Conservation (phyloP, 2,797 vertebrate species). For the Myioborus miniatus region DNA sequence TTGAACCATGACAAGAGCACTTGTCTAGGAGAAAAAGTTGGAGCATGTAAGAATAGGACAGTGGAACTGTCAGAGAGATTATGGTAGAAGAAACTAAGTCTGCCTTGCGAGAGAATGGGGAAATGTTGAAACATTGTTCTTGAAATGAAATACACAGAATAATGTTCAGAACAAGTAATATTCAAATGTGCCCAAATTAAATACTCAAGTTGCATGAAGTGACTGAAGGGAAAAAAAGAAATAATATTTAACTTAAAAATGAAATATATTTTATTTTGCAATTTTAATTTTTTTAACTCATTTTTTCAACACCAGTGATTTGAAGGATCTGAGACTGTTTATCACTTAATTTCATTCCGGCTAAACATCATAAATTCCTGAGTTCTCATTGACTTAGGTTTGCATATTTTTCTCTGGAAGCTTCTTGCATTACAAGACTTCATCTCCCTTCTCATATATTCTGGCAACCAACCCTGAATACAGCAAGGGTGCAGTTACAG, state of each 20-base stretch:
- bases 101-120: background rate
- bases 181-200: background rate
- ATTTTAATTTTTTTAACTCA: background rate
- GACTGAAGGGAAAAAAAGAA: background rate
- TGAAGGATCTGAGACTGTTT: background rate
- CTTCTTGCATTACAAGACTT: background rate
- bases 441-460: background rate
- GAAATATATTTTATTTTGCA: background rate
- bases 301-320: background rate
- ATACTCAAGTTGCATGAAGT: background rate
- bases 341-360: background rate
- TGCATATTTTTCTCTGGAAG: background rate
- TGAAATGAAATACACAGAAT: background rate
- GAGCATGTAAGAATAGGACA: background rate
- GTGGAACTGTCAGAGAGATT: background rate
- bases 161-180: background rate
- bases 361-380: background rate
- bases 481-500: background rate
- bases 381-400: background rate
- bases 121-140: background rate
- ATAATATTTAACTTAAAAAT: background rate
- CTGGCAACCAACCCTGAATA: background rate
- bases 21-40: background rate
- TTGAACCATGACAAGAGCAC: background rate
- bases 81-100: background rate